Evolutionary conservation across 35 echinoderm and acorn worm species (phyloP), one percentile per base, ranked within the genome.

Genomic region (Heliocidaris erythrogramma): DNA sequence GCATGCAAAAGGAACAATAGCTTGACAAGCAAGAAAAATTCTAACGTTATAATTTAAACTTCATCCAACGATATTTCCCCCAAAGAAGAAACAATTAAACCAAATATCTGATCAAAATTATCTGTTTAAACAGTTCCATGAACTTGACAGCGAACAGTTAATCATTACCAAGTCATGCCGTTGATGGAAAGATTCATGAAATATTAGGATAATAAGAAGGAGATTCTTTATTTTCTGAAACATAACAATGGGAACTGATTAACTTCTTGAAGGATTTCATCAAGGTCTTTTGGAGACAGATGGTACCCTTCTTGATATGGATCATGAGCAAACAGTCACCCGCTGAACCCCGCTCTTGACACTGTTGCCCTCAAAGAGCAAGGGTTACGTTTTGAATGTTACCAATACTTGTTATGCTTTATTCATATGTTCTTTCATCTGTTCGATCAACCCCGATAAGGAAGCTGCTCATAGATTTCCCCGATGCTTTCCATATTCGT

Each of bases 381-480:
- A n/a, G 24, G 61, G 65, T 78, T 78, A 27, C 65, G 27, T 78
- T 71, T 78, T 78, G 65, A 78, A 78, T 24, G 65, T 78, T 78
- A 78, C 65, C 65, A 78, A 78, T 78, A n/a, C 65, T 78, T 78
- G 65, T 78, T 78, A n/a, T 78, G 65, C 65, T 78, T 78, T 8
- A 78, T 78, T 78, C 65, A 78, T 78, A 27, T 18, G 21, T 78
- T 78, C 21, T n/a, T 4, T 21, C 65, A 27, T 24, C 21, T 4
- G n/a, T n/a, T 21, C n/a, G 65, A 78, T 78, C 65, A 2, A 7
- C 60, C 65, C 18, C 17, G 65, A 78, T 78, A 78, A 78, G 27
- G 65, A 78, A 78, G 18, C 65, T 24, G 8, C 27, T n/a, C 27
- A 5, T 18, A 7, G 18, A n/a, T 24, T 78, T 78, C 65, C 21